Conservation (phyloP, 2,113 vertebrate genomes). For the Passer montanus region DNA sequence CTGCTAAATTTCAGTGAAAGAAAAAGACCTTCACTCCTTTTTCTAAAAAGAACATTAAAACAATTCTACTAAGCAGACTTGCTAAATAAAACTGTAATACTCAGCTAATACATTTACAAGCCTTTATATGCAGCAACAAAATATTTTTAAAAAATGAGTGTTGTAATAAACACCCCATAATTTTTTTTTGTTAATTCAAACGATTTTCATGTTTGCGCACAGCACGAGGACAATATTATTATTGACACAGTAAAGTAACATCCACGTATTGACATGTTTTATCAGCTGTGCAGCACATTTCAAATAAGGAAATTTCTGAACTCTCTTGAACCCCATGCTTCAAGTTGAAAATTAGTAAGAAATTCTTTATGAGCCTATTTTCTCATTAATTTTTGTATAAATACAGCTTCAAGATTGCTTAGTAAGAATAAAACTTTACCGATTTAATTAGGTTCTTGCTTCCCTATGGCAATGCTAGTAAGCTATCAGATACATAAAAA, state of each 20-base stretch:
- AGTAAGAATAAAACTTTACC: neutral
- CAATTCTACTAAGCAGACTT: constrained; percentile 1
- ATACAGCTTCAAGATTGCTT: neutral
- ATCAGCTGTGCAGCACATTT: neutral
- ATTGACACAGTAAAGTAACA: constrained; percentile 2
- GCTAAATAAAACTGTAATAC: constrained; percentile 1
- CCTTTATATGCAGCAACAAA: neutral
- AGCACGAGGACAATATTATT: neutral
- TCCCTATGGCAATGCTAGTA: neutral
- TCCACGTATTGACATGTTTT: neutral
- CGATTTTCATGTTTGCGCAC: constrained; percentile 14
- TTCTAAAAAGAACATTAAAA: constrained; percentile 25
- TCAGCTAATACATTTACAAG: constrained; percentile 3
- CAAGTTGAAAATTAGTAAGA: neutral
- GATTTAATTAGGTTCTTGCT: neutral
- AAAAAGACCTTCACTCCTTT: constrained; percentile 40
- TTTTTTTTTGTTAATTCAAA: neutral
- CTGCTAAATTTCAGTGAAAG: constrained; percentile 26
- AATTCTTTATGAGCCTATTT: neutral
- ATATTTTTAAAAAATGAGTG: neutral
- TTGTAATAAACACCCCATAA: neutral
- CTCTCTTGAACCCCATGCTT: neutral
- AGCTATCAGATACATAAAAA: neutral
- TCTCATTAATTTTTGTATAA: neutral
- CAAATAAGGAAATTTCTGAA: neutral